Evolutionary conservation across 2,797 vertebrate genomes (phyloP).

Genomic region (Scleropages formosus): DNA sequence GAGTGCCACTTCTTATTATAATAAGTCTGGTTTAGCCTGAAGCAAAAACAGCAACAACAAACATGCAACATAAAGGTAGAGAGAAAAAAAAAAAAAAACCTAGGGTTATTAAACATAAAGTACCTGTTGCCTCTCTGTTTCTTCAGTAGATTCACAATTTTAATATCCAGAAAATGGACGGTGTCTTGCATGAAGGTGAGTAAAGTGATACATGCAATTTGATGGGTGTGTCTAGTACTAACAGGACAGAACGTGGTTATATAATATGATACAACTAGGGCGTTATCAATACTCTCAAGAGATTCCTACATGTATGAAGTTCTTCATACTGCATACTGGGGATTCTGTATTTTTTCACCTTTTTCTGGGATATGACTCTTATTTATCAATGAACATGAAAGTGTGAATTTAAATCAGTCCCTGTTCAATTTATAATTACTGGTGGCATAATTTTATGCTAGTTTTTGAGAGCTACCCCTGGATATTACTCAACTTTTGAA

Average conservation of each 20-base stretch:
- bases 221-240: not conserved
- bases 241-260: too few species aligned
- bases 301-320: not conserved
- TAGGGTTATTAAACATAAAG: too few species aligned
- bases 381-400: constrained; percentile 30
- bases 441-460: constrained; percentile 38
- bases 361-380: not conserved
- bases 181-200: too few species aligned
- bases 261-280: not conserved
- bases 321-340: not conserved
- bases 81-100: too few species aligned
- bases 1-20: too few species aligned
- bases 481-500: constrained; percentile 42
- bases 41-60: too few species aligned
- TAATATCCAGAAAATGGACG: too few species aligned
- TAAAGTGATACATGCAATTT: not conserved
- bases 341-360: not conserved
- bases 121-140: too few species aligned
- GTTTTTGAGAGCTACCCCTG: constrained; percentile 37
- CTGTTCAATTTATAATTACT: constrained; percentile 28
- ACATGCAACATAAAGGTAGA: too few species aligned
- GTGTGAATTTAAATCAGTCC: constrained; percentile 26
- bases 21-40: too few species aligned
- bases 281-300: not conserved
- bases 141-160: too few species aligned